Percentiles rank a stretch among this genome's conserved stretches.
Evolutionary conservation across 2,888 invertebrate species (phyloP).

Genomic region (Ecdyonurus torrentis): DNA sequence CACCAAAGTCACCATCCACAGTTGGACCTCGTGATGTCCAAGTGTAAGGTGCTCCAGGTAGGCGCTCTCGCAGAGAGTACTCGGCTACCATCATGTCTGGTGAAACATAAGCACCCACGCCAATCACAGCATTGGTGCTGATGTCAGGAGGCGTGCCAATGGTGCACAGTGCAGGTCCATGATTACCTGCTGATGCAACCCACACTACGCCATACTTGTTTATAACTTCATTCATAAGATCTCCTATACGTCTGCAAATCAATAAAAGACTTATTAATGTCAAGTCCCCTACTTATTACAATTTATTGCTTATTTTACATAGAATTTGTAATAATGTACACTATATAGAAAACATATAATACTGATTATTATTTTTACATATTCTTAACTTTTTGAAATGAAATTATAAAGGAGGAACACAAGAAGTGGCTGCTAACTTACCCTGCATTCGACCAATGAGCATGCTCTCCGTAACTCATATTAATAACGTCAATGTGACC

Average conservation of each 20-base stretch:
- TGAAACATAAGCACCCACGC: conserved; percentile 93
- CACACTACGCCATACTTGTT: conserved; percentile 83
- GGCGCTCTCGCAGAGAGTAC: conserved; percentile 72
- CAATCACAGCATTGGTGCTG: conserved; percentile 65
- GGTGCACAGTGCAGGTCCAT: conserved; percentile 80
- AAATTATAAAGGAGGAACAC: too few relatives aligned
- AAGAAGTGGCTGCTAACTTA: conserved; percentile 32
- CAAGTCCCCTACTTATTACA: too few relatives aligned
- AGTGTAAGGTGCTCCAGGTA: conserved; percentile 75
- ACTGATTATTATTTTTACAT: too few relatives aligned
- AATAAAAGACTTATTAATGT: too few relatives aligned
- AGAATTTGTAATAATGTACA: too few relatives aligned
- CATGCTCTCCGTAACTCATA: conserved; percentile 95
- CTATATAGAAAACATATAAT: too few relatives aligned
- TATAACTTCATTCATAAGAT: conserved; percentile 71
- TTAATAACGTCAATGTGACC: conserved; percentile 69
- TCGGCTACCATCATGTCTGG: conserved; percentile 96
- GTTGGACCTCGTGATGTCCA: conserved; percentile 82
- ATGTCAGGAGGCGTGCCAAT: conserved; percentile 81
- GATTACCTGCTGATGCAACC: conserved; percentile 89
- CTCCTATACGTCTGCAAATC: conserved; percentile 55
- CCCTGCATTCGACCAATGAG: conserved; percentile 84
- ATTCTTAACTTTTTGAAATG: too few relatives aligned
- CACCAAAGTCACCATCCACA: conserved; percentile 76
- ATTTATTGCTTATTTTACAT: too few relatives aligned